Evolutionary conservation across 2,888 invertebrate genomes (phyloP).

Genomic region (Noctua pronuba): DNA sequence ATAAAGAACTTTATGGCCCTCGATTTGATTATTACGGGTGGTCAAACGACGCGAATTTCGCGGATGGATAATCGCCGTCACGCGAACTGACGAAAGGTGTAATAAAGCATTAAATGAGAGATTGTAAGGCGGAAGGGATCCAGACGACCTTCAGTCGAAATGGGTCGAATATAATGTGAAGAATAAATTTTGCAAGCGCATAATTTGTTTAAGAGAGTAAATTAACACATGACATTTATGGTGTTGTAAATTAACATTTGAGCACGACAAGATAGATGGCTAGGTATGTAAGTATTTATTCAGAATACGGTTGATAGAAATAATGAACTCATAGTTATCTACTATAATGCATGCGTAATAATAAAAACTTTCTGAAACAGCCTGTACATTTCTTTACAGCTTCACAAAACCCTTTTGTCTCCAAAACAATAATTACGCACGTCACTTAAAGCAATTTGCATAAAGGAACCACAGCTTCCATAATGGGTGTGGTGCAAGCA

Average conservation of each 20-base stretch:
- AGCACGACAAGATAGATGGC: neutral
- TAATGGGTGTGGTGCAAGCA: slow-evolving; percentile 36
- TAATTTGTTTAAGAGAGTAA: slow-evolving; percentile 38
- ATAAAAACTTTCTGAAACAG: neutral
- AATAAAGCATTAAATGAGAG: slow-evolving; percentile 56
- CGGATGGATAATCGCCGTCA: slow-evolving; percentile 60
- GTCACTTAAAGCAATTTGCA: slow-evolving; percentile 32
- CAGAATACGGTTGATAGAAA: neutral
- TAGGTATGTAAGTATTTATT: neutral
- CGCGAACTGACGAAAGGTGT: slow-evolving; percentile 59
- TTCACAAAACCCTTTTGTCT: slow-evolving; percentile 34
- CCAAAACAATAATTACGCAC: slow-evolving; percentile 28
- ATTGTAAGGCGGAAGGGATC: slow-evolving; percentile 58
- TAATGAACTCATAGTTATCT: neutral
- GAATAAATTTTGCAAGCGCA: slow-evolving; percentile 30
- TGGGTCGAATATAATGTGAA: slow-evolving; percentile 53
- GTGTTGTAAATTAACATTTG: slow-evolving; percentile 12
- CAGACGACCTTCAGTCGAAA: slow-evolving; percentile 62
- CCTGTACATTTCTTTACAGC: neutral
- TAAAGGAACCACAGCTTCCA: slow-evolving; percentile 27
- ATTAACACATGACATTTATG: slow-evolving; percentile 38
- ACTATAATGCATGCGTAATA: neutral
- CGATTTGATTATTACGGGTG: slow-evolving; percentile 52
- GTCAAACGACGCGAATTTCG: slow-evolving; percentile 61
- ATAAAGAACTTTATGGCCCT: slow-evolving; percentile 58